Percentiles rank a stretch among this genome's conserved stretches.
Conservation (phyloP, 2,797 vertebrate species). For the Cuculus canorus region DNA sequence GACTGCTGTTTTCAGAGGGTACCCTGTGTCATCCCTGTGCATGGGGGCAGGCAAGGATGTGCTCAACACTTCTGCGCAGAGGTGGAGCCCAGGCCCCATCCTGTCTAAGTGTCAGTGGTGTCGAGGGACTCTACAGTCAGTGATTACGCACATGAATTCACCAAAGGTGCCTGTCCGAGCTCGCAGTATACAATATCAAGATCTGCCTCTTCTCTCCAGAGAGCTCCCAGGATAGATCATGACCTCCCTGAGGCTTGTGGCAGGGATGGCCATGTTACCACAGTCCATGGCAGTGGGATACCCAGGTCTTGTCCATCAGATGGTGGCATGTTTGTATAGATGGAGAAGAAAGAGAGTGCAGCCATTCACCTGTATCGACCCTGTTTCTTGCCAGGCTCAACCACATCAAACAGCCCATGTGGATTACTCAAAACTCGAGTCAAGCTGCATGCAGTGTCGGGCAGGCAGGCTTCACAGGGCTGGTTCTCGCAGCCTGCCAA, state of each 20-base stretch:
- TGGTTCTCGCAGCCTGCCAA: neutral
- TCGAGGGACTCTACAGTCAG: conserved; percentile 10
- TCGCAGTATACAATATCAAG: neutral
- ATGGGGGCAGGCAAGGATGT: neutral
- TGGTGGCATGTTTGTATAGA: neutral
- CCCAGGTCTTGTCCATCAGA: neutral
- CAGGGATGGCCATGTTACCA: rapidly evolving
- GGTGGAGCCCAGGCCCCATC: rapidly evolving
- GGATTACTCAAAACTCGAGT: neutral
- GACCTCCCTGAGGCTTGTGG: rapidly evolving
- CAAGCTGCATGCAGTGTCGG: neutral
- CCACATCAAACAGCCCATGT: conserved; percentile 21
- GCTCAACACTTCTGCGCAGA: neutral
- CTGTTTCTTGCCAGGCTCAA: neutral
- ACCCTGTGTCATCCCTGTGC: rapidly evolving
- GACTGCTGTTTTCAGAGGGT: rapidly evolving
- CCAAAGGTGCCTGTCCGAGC: neutral
- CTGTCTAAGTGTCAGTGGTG: neutral
- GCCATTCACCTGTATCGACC: neutral
- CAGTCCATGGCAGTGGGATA: neutral
- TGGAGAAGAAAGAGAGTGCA: neutral
- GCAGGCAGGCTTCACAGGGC: neutral
- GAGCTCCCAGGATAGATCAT: neutral
- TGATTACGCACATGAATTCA: neutral
- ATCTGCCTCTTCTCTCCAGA: neutral